These are phyloP conservation scores for Colossoma macropomum DNA, from an alignment of 2,113 vertebrate genomes.

Conservation along the genomic window DNA sequence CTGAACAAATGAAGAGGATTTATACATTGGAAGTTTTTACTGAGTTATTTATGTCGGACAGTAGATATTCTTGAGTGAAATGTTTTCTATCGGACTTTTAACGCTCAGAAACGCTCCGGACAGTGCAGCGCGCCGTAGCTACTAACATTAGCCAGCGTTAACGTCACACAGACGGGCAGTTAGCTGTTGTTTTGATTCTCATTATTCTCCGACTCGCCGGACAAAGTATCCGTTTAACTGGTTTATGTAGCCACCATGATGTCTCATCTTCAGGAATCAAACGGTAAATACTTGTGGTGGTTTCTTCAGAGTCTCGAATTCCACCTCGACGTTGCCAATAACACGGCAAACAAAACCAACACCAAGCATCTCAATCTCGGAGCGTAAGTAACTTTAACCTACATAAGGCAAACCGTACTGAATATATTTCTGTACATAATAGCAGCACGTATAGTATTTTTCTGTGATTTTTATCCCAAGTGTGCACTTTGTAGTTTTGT, in stretches of 20 bases:
- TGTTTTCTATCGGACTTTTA: not conserved
- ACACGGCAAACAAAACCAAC: constrained; percentile 50
- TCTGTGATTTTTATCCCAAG: too few species aligned
- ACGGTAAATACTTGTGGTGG: constrained; percentile 74
- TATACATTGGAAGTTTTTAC: not conserved
- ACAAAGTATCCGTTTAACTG: not conserved
- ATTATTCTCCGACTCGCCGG: not conserved
- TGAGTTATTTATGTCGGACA: not conserved
- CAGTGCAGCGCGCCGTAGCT: not conserved
- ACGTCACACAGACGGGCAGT: not conserved
- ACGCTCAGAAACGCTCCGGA: not conserved
- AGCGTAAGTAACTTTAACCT: constrained; percentile 66
- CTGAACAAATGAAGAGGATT: not conserved
- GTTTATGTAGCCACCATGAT: constrained; percentile 29
- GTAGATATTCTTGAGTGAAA: not conserved
- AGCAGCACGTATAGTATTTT: too few species aligned
- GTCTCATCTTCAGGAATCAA: constrained; percentile 58
- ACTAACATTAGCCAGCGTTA: not conserved
- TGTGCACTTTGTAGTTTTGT: too few species aligned
- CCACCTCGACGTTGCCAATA: constrained; percentile 58
- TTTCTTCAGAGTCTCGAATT: constrained; percentile 72
- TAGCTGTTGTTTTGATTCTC: not conserved
- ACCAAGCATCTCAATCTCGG: constrained; percentile 70
- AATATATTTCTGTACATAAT: too few species aligned
- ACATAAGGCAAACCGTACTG: not conserved